These are phyloP conservation scores for Herminia tarsipennalis DNA, from an alignment of 2,888 invertebrate genomes.

Conservation along the genomic window DNA sequence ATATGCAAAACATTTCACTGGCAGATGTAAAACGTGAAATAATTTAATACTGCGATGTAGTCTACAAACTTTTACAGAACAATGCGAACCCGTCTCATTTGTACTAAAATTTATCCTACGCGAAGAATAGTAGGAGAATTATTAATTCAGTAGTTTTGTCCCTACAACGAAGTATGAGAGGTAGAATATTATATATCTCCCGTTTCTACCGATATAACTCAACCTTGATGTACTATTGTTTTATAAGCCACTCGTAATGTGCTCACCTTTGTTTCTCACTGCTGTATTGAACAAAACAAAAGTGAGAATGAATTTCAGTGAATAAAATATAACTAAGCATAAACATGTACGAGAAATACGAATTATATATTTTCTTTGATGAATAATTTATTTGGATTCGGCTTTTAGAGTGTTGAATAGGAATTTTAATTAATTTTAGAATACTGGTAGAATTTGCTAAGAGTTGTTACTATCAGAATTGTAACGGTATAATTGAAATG, in stretches of 20 bases:
- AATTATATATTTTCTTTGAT: too few species aligned
- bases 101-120: slow-evolving; percentile 39
- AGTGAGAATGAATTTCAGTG: slow-evolving; percentile 27
- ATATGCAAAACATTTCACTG: slow-evolving; percentile 37
- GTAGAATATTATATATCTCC: slow-evolving; percentile 8
- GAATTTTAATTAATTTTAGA: too few species aligned
- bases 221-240: slow-evolving; percentile 25
- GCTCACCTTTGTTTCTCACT: slow-evolving; percentile 15
- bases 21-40: slow-evolving; percentile 40
- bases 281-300: slow-evolving; percentile 16
- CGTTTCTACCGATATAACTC: slow-evolving; percentile 13
- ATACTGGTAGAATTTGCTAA: too few species aligned
- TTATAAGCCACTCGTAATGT: slow-evolving; percentile 18
- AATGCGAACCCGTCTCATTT: slow-evolving; percentile 34
- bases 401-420: too few species aligned
- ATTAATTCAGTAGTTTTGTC: slow-evolving; percentile 47
- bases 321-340: slow-evolving; percentile 27
- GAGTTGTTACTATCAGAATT: too few species aligned
- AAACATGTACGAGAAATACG: too few species aligned
- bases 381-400: too few species aligned
- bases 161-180: slow-evolving; percentile 32
- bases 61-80: slow-evolving; percentile 36
- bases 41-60: slow-evolving; percentile 40
- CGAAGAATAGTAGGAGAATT: slow-evolving; percentile 40
- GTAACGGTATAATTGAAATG: too few species aligned